These are phyloP conservation scores for Corythornis cristatus DNA, from an alignment of 2,113 vertebrate species.

Conservation along the genomic window DNA sequence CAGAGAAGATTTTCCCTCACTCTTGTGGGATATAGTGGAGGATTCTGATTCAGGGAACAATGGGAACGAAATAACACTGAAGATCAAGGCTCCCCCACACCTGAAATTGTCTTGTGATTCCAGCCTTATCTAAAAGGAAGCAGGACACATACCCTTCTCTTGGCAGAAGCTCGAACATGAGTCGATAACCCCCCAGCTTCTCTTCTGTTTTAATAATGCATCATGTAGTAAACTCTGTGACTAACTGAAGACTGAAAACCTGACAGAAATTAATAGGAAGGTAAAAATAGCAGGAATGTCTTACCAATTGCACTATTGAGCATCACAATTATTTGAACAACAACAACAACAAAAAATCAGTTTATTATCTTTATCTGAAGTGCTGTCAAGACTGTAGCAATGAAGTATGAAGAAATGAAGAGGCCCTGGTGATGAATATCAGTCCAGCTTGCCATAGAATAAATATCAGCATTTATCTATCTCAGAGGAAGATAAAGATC, in stretches of 20 bases:
- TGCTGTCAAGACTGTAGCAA: constrained; percentile 14
- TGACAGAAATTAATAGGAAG: constrained; percentile 42
- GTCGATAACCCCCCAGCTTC: not conserved
- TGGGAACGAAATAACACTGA: not conserved
- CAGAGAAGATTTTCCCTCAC: constrained; percentile 8
- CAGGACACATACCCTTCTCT: not conserved
- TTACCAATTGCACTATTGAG: not conserved
- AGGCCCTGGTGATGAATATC: constrained; percentile 27
- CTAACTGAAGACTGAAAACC: not conserved
- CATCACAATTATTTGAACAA: constrained; percentile 5
- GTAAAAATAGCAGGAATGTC: constrained; percentile 5
- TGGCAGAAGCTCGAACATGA: not conserved
- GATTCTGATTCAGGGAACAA: constrained; percentile 44
- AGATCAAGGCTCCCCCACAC: not conserved
- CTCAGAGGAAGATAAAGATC: constrained; percentile 16
- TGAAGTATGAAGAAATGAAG: constrained; percentile 19
- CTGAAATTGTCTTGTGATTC: constrained; percentile 1
- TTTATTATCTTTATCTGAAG: constrained; percentile 53
- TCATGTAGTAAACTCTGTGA: not conserved
- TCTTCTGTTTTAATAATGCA: constrained; percentile 16
- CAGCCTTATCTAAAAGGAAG: not conserved
- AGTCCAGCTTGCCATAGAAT: constrained; percentile 26
- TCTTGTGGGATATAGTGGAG: constrained; percentile 16
- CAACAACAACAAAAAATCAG: not conserved
- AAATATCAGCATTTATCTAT: constrained; percentile 37